Percentiles rank a stretch among this genome's conserved stretches.
These are phyloP conservation scores for Ferdinandea cuprea DNA, from an alignment of 2,888 invertebrate species.

Conservation along the genomic window DNA sequence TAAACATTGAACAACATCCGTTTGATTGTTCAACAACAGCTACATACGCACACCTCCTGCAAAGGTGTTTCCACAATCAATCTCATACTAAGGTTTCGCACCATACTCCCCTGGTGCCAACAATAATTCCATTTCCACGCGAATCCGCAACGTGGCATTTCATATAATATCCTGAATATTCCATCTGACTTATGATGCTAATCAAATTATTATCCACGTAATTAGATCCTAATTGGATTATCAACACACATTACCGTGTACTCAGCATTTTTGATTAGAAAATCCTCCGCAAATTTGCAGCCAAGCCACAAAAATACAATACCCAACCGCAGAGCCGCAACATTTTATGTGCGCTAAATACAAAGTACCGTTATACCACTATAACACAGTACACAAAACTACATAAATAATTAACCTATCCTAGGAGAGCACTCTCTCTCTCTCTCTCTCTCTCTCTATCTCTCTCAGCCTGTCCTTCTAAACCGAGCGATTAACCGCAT, in stretches of 20 bases:
- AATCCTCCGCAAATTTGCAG: not conserved
- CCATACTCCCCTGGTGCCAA: no score
- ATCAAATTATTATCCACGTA: conserved; percentile 35
- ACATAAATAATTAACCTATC: conserved; percentile 48
- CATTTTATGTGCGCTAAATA: conserved; percentile 15
- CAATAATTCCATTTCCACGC: not conserved
- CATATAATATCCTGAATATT: conserved; percentile 11
- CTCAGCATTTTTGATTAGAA: conserved; percentile 38
- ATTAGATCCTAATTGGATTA: conserved; percentile 45
- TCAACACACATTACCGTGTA: conserved; percentile 20
- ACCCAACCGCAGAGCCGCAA: not conserved
- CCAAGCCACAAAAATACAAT: conserved; percentile 1
- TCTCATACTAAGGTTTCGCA: no score
- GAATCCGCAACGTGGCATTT: conserved; percentile 4
- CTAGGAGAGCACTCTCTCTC: not conserved
- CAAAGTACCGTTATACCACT: conserved; percentile 1
- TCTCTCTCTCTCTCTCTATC: not conserved
- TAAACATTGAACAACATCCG: no score
- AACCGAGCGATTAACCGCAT: not conserved
- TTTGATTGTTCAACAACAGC: no score
- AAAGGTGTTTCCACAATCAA: no score
- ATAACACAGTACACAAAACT: conserved; percentile 13
- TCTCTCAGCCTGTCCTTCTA: not conserved
- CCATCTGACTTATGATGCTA: conserved; percentile 29
- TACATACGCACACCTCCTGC: no score